Conservation (phyloP, 2,888 invertebrate genomes). For the Heliconius aoede region DNA sequence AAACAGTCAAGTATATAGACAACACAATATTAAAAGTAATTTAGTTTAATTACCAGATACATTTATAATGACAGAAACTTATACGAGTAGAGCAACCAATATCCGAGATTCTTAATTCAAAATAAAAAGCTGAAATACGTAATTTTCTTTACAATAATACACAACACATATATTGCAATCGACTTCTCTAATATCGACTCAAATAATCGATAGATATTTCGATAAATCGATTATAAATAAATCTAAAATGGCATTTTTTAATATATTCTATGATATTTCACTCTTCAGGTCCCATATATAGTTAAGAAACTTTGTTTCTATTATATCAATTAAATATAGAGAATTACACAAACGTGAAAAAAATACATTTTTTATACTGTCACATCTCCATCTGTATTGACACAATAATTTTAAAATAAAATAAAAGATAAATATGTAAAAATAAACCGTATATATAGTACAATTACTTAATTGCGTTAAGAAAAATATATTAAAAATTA, state of each 20-base stretch:
- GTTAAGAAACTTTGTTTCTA: conserved; percentile 41
- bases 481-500: background rate
- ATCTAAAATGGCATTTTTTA: conserved; percentile 38
- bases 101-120: conserved; percentile 22
- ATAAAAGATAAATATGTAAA: too few species aligned
- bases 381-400: background rate
- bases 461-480: background rate
- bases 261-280: conserved; percentile 41
- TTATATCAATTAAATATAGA: conserved; percentile 17
- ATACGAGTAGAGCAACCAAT: conserved; percentile 2
- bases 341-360: background rate
- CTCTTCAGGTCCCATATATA: conserved; percentile 42
- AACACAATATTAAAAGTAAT: conserved; percentile 4
- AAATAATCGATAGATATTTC: too few species aligned
- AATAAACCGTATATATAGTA: too few species aligned
- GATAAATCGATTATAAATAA: conserved; percentile 3
- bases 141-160: background rate
- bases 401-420: too few species aligned
- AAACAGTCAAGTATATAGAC: conserved; percentile 9
- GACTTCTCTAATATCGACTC: conserved; percentile 14
- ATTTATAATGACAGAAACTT: background rate
- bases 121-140: conserved; percentile 1
- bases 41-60: background rate
- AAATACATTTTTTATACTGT: background rate
- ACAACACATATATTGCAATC: conserved; percentile 1